A percentile compares a stretch with the other conserved stretches of the same genome.
These are phyloP conservation scores for Cephus rjabovi DNA, from an alignment of 2,888 invertebrate species.

Conservation along the genomic window DNA sequence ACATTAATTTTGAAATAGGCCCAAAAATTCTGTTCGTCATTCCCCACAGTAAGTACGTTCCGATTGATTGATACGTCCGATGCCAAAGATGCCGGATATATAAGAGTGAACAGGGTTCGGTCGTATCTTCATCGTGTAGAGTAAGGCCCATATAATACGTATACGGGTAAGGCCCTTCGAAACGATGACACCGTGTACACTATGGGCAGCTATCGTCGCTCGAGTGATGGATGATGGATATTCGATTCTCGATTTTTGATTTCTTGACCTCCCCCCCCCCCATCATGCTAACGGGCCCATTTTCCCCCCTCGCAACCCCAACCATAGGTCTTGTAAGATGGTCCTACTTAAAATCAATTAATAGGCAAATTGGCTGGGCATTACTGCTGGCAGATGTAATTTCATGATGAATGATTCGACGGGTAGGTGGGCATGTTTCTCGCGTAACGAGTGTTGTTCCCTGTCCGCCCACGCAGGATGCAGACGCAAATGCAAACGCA, in stretches of 20 bases:
- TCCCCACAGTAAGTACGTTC: no score
- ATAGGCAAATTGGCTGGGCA: conserved; percentile 48
- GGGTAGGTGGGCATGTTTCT: conserved; percentile 6
- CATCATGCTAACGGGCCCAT: not conserved
- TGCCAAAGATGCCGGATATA: no score
- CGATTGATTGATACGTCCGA: no score
- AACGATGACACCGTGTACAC: conserved; percentile 11
- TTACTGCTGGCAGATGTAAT: conserved; percentile 31
- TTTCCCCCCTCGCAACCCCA: not conserved
- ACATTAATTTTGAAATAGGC: no score
- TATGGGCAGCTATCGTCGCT: conserved; percentile 22
- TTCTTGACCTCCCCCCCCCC: not conserved
- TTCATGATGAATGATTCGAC: conserved; percentile 21
- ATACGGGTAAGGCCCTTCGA: not conserved
- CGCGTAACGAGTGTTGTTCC: conserved; percentile 38
- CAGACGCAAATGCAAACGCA: conserved; percentile 15
- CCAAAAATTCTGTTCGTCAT: no score
- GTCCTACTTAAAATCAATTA: conserved; percentile 44
- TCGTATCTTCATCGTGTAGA: no score
- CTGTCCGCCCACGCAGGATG: conserved; percentile 35
- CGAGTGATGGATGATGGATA: conserved; percentile 19
- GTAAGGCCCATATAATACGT: not conserved
- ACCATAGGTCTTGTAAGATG: not conserved
- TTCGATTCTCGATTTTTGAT: conserved; percentile 12
- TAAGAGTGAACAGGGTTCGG: no score